Percentiles rank a stretch among this genome's conserved stretches.
phyloP scores from a whole-genome alignment of 2,797 vertebrate species.

The Sciurus vulgaris region DNA sequence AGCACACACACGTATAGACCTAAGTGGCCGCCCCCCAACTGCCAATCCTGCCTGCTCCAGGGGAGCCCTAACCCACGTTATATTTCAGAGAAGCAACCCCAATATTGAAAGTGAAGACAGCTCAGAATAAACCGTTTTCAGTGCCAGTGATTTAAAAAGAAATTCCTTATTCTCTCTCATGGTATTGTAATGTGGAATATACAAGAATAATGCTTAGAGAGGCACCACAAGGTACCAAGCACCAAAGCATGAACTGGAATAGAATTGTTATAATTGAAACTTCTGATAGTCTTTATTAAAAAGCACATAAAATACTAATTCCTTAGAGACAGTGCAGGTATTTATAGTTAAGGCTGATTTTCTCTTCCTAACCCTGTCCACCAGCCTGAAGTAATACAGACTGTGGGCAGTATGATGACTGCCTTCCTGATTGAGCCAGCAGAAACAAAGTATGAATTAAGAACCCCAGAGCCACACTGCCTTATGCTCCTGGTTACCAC shows the following conservation, averaged over 20 bases:
- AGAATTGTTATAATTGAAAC: neutral
- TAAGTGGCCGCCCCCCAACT: neutral
- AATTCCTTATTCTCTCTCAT: neutral
- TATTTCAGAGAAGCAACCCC: constrained; percentile 27
- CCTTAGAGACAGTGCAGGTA: constrained; percentile 62
- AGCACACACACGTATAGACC: neutral
- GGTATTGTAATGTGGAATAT: constrained; percentile 8
- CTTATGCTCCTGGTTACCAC: constrained; percentile 21
- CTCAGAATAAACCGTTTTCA: constrained; percentile 64
- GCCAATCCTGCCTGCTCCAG: constrained; percentile 29
- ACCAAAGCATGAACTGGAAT: constrained; percentile 64
- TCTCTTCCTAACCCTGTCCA: neutral
- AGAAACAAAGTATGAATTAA: constrained; percentile 41
- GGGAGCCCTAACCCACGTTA: neutral
- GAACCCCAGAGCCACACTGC: constrained; percentile 66
- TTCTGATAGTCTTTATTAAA: constrained; percentile 26
- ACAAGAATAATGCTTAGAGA: constrained; percentile 38
- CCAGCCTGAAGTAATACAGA: constrained; percentile 16
- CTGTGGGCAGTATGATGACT: neutral
- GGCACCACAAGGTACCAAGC: constrained; percentile 52
- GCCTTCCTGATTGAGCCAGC: neutral
- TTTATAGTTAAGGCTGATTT: constrained; percentile 63
- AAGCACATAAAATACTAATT: constrained; percentile 44
- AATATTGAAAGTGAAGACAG: neutral
- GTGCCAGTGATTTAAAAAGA: constrained; percentile 54